Conservation (phyloP, 2,113 vertebrate genomes). For the Sebastes schlegelii region DNA sequence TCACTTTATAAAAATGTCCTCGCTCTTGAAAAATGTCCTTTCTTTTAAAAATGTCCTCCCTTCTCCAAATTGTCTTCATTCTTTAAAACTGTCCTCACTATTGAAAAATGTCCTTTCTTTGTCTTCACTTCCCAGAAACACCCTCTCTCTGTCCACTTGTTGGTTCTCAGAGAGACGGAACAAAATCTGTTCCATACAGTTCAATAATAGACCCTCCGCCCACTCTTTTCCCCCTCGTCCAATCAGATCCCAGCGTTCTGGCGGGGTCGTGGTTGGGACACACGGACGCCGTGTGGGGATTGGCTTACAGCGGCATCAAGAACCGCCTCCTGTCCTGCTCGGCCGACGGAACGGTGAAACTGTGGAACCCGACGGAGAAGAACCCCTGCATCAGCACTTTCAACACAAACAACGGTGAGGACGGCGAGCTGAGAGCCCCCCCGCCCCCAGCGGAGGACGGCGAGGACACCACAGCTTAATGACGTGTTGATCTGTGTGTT, state of each 20-base stretch:
- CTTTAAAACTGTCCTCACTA: no score
- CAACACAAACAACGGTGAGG: constrained; percentile 89
- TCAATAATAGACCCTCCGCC: neutral
- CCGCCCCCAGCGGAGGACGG: neutral
- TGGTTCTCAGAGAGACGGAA: no score
- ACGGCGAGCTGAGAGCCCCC: no score
- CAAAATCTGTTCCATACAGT: neutral
- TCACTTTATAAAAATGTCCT: no score
- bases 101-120: no score
- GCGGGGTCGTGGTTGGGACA: constrained; percentile 93
- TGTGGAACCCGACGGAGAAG: constrained; percentile 96
- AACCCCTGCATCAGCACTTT: constrained; percentile 95
- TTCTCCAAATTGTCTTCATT: no score
- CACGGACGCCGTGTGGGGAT: constrained; percentile 95
- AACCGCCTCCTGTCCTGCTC: constrained; percentile 97
- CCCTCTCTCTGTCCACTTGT: no score
- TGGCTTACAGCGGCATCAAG: constrained; percentile 96
- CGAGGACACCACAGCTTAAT: neutral
- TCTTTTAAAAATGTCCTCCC: no score
- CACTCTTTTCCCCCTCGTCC: constrained; percentile 2
- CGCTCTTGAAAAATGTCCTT: no score
- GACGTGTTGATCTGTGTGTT: neutral
- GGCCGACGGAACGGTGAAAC: constrained; percentile 95
- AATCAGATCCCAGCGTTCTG: constrained; percentile 93
- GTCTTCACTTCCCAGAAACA: no score